Conservation (phyloP, 2,888 invertebrate species). For the Amitus sp. region DNA sequence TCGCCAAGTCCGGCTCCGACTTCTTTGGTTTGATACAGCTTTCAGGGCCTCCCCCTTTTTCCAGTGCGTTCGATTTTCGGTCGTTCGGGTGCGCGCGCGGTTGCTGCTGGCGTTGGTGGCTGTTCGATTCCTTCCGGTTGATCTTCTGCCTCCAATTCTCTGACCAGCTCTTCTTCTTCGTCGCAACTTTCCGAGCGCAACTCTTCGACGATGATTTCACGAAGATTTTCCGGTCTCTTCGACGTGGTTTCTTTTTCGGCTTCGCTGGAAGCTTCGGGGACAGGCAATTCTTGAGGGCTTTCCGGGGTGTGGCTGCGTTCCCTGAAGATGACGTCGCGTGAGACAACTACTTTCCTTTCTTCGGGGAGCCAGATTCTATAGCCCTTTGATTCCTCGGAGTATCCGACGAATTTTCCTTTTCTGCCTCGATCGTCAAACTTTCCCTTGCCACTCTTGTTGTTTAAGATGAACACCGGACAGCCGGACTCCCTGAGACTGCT, state of each 20-base stretch:
- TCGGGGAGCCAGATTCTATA: slow-evolving; percentile 36
- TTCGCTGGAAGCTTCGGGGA: no score
- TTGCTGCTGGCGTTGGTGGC: no score
- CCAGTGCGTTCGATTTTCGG: slow-evolving; percentile 6
- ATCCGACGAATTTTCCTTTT: slow-evolving; percentile 25
- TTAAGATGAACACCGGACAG: slow-evolving; percentile 11
- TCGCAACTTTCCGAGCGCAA: no score
- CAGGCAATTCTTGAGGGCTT: slow-evolving; percentile 2
- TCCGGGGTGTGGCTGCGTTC: slow-evolving; percentile 5
- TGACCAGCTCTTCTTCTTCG: not conserved
- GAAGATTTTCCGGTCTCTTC: no score
- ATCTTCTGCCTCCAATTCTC: not conserved
- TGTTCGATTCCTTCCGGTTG: no score
- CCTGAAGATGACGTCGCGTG: slow-evolving; percentile 29
- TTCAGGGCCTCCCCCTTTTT: slow-evolving; percentile 1
- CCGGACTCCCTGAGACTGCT: slow-evolving; percentile 30
- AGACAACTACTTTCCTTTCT: slow-evolving; percentile 19
- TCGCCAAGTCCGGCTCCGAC: not conserved
- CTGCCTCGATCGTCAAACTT: slow-evolving; percentile 28
- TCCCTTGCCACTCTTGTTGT: slow-evolving; percentile 20
- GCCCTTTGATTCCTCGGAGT: slow-evolving; percentile 24
- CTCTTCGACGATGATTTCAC: no score
- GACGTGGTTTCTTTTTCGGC: no score
- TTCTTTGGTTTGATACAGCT: slow-evolving; percentile 2
- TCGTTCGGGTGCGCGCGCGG: slow-evolving; percentile 5